These are phyloP conservation scores for Muricea muricata DNA, from an alignment of 92 coral and sea anemone genomes.

Conservation along the genomic window DNA sequence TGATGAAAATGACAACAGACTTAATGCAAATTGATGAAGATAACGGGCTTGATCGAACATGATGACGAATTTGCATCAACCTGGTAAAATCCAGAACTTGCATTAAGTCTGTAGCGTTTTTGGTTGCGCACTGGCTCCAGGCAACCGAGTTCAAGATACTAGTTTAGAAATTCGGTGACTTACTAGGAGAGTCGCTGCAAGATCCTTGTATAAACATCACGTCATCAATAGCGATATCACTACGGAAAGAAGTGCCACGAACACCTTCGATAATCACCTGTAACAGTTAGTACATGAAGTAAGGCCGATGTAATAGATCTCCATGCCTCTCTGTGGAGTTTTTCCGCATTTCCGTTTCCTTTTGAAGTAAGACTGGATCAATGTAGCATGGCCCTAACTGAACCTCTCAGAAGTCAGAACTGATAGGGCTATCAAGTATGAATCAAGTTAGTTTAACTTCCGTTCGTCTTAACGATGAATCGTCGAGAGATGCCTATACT, in stretches of 20 bases:
- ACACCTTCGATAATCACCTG: conserved; percentile 80
- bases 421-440: neutral
- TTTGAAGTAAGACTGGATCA: no score
- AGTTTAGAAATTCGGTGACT: no score
- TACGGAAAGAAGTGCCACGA: conserved; percentile 71
- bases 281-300: neutral
- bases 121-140: neutral
- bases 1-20: no score
- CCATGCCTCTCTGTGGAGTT: no score
- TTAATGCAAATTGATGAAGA: no score
- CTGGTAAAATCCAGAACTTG: no score
- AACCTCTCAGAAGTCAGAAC: neutral
- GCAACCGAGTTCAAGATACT: neutral
- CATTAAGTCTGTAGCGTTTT: no score
- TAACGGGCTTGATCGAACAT: no score
- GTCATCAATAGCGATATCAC: conserved; percentile 90
- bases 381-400: neutral
- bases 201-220: conserved; percentile 29
- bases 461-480: no score
- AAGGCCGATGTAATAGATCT: neutral
- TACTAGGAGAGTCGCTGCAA: conserved; percentile 22
- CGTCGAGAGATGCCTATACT: no score
- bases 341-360: no score
- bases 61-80: no score
- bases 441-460: neutral